Conservation (phyloP, 1,140 invertebrate species). For the Lineus longissimus region DNA sequence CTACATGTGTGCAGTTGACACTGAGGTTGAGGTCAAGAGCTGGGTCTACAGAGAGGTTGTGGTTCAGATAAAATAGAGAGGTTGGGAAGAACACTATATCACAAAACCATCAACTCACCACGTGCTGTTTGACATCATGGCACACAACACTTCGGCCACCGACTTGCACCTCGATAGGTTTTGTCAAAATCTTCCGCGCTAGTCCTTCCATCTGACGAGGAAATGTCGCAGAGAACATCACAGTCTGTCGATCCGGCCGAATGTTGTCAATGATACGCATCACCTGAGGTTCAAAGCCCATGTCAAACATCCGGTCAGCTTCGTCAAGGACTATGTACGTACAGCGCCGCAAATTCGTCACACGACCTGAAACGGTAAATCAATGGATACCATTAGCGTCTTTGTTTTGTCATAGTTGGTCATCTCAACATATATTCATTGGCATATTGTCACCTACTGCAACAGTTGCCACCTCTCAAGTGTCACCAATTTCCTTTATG, state of each 20-base stretch:
- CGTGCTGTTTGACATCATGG: conserved; percentile 96
- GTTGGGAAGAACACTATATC: no score
- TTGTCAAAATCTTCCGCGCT: conserved; percentile 85
- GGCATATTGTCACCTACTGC: no score
- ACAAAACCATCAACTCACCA: no score
- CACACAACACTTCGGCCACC: conserved; percentile 96
- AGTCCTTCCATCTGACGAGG: conserved; percentile 98
- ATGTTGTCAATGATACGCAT: conserved; percentile 98
- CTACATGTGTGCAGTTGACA: no score
- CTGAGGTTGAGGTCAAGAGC: no score
- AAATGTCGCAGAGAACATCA: conserved; percentile 99
- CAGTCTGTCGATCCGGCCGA: conserved; percentile 93
- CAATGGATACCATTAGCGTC: neutral
- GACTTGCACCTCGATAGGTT: conserved; percentile 90
- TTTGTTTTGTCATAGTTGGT: no score
- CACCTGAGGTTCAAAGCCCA: conserved; percentile 99
- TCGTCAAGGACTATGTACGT: conserved; percentile 98
- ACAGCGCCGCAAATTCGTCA: conserved; percentile 91
- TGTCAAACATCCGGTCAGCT: conserved; percentile 99
- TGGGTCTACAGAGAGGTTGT: no score
- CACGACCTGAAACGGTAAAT: conserved; percentile 62
- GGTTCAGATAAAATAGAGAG: no score
- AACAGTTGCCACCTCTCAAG: no score
- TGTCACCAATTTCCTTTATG: no score
- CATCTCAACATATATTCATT: no score